Percentiles rank a stretch among this genome's conserved stretches.
These are phyloP conservation scores for Athalia circularis DNA, from an alignment of 2,888 invertebrate species.

Conservation along the genomic window DNA sequence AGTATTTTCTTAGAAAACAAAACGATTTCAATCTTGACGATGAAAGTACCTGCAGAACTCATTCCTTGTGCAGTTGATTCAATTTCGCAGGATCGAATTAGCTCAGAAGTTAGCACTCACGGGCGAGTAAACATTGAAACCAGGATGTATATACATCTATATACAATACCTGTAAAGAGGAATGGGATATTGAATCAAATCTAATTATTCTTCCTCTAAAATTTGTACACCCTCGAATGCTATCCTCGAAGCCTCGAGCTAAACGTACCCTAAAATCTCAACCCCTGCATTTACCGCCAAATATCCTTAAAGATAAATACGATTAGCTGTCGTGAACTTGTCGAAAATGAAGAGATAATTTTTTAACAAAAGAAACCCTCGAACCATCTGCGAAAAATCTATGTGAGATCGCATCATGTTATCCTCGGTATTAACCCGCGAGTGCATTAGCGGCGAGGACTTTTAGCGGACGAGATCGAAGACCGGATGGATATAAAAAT, in stretches of 20 bases:
- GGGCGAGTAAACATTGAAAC: constrained; percentile 23
- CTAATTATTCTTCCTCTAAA: constrained; percentile 8
- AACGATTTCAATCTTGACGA: constrained; percentile 6
- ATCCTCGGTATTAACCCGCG: too few relatives aligned
- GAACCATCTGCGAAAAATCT: too few relatives aligned
- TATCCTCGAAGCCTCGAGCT: too few relatives aligned
- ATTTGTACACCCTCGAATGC: background rate
- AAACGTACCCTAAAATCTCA: too few relatives aligned
- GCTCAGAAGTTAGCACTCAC: constrained; percentile 34
- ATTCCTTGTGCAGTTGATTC: constrained; percentile 30
- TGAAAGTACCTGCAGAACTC: background rate
- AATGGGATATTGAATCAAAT: constrained; percentile 31
- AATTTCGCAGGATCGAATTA: constrained; percentile 29
- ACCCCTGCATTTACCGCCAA: too few relatives aligned
- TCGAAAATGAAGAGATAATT: background rate
- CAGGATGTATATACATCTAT: too few relatives aligned
- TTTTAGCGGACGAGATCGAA: too few relatives aligned
- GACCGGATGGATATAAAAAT: background rate
- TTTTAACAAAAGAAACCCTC: background rate
- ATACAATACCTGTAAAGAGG: background rate
- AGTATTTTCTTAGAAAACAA: constrained; percentile 1
- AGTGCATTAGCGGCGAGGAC: too few relatives aligned
- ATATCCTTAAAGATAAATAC: too few relatives aligned
- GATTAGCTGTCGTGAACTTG: too few relatives aligned
- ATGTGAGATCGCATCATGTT: too few relatives aligned